Evolutionary conservation across 2,888 invertebrate species (phyloP), one percentile per base, ranked within the genome.

Genomic region (Diarsia dahlii): DNA sequence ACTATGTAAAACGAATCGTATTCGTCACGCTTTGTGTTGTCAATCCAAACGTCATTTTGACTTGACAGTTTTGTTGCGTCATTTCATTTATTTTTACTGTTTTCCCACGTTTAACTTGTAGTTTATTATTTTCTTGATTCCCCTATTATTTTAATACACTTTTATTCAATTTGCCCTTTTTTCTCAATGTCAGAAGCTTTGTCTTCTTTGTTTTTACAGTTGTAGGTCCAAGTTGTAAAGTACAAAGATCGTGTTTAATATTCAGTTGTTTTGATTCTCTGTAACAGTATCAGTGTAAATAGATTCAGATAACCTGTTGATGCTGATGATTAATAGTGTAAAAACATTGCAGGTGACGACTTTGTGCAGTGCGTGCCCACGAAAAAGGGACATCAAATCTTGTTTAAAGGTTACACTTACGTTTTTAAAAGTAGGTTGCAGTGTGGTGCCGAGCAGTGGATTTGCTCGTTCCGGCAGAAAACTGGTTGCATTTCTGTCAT

Each of bases 401-500:
- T 96, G 74, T 95, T 94, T 84, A 95, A 96, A 90, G 96, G 96
- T 84, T 96, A 95, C 83, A 96, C 96, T 28, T 96, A 96, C 86
- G 92, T 95, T 69, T 95, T 96, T 84, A 96, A 95, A 90, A 93
- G 94, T 91, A 94, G 93, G 84, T 90, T 96, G 78, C 96, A 95
- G 86, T 96, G 95, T 89, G 96, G 96, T 5, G 94, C 96, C 3
- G 96, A 96, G 78, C 96, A 96, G 88, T 96, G 96, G 96, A 94
- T 94, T 72, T 96, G 96, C 76, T 95, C 96, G 1, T 96, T 92
- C 80, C 90, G 95, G 48, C 96, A 95, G 87, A 96, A 95, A 91
- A 96, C 96, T 88, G 96, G 96, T 89, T 96, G 96, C 90, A 96
- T 96, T 88, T 95, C 95, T 12, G 90, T 94, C 70, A 96, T 96